Conservation (phyloP, 1,140 invertebrate genomes). For the Hycleus cichorii region DNA sequence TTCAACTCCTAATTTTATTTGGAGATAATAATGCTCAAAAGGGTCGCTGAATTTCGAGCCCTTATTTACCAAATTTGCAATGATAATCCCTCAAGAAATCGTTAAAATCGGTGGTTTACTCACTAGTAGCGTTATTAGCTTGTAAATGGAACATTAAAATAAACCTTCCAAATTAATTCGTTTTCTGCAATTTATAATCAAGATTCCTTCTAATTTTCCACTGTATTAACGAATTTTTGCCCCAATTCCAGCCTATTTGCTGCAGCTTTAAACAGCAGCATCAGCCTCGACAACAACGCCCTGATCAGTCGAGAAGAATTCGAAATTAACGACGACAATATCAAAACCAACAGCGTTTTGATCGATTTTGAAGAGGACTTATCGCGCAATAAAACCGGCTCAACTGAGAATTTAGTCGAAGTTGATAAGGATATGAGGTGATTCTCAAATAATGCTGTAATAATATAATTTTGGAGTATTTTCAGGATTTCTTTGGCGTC, state of each 20-base stretch:
- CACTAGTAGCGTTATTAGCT: no score
- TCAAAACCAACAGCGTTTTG: constrained; percentile 20
- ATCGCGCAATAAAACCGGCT: background rate
- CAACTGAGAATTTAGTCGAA: constrained; percentile 8
- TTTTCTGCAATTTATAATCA: no score
- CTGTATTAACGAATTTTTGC: background rate
- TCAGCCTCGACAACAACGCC: constrained; percentile 18
- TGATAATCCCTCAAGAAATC: no score
- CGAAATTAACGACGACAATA: constrained; percentile 18
- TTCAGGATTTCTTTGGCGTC: constrained; percentile 8
- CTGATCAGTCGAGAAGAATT: constrained; percentile 19
- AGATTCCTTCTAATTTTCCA: no score
- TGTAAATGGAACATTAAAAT: no score
- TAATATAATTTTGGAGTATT: background rate
- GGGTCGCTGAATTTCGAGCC: no score
- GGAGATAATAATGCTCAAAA: no score
- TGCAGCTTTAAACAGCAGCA: constrained; percentile 23
- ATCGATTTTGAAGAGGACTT: constrained; percentile 29
- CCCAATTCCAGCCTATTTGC: constrained; percentile 21
- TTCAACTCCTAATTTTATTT: no score
- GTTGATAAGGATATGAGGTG: constrained; percentile 13
- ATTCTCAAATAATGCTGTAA: background rate
- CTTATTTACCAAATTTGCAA: no score
- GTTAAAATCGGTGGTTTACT: no score
- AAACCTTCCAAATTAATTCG: no score